phyloP scores from a whole-genome alignment of 2,797 vertebrate genomes.

The Hemibagrus guttatus region DNA sequence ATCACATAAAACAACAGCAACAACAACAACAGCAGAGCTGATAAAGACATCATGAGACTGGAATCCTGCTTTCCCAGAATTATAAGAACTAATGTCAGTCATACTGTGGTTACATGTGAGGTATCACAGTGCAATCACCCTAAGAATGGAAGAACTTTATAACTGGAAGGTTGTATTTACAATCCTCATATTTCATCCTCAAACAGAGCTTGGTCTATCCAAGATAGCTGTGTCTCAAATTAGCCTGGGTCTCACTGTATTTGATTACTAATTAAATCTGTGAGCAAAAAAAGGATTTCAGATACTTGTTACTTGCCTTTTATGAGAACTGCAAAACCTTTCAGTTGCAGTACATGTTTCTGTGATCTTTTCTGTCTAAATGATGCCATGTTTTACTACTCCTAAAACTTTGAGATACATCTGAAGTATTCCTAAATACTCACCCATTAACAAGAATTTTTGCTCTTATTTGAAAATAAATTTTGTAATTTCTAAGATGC shows the following conservation, averaged over 20 bases:
- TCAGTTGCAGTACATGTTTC: not conserved
- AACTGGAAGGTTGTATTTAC: not conserved
- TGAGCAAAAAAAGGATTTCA: not conserved
- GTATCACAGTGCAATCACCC: not conserved
- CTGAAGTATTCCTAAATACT: not conserved
- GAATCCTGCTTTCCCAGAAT: not conserved
- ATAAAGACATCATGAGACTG: too few relatives aligned
- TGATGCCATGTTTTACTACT: not conserved
- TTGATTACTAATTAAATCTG: not conserved
- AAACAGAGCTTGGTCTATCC: not conserved
- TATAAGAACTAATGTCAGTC: not conserved
- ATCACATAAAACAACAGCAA: not conserved
- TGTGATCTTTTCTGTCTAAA: not conserved
- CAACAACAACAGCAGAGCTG: not conserved
- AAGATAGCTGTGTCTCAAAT: not conserved
- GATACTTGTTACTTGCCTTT: not conserved
- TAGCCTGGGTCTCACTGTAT: not conserved
- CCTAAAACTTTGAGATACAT: not conserved
- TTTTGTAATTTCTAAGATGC: not conserved
- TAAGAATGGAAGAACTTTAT: not conserved
- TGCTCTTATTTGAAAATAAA: not conserved
- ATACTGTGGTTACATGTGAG: not conserved
- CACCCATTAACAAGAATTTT: not conserved
- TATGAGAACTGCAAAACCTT: not conserved
- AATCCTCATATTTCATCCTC: not conserved